Evolutionary conservation across 2,113 vertebrate species (phyloP), one percentile per base, ranked within the genome.

Genomic region (Pachyramphus minor): DNA sequence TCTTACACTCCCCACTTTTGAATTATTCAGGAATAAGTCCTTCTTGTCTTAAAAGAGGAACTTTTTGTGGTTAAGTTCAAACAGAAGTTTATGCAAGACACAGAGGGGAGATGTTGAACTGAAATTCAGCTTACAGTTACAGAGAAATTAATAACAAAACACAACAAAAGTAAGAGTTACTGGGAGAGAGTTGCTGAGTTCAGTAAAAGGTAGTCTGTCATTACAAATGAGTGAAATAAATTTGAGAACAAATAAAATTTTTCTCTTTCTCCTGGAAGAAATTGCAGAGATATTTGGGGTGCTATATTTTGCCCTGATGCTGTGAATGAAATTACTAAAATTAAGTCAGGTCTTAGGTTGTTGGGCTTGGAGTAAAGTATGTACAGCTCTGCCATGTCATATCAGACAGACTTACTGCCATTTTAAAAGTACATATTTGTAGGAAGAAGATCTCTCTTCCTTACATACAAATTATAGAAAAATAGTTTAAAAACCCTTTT

Each of bases 11-110:
- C 64, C 12, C 22, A 68, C 56, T 89, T 87, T 14, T 91, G 53
- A 96, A 89, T 94, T 89, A 95, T 85, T 94, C 84, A 87, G 71
- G 62, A 93, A 41, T 67, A 86, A 77, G 72, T 63, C 45, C 75
- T 52, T 55, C 73, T 85, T 59, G 41, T 39, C 69, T 66, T 77
- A 59, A 24, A 78, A 85, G 53, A 77, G 23, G 55, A 89, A 74
- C 30, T 55, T 87, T 63, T 42, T 41, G 35, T 74, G 50, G 39
- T 11, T 35, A 84, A 90, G 78, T 39, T 42, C 67, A 94, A 94
- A 88, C 69, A 95, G 55, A 55, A 76, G 47, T 67, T 87, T 49
- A 56, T 69, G 45, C 67, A 85, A 88, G 53, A 50, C n/a, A 67
- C 45, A 60, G 53, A 52, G 33, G 18, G 35, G 15, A 85, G 64